Percentiles rank a stretch among this genome's conserved stretches.
Conservation (phyloP, 1,140 invertebrate genomes). For the Cydia strobilella region DNA sequence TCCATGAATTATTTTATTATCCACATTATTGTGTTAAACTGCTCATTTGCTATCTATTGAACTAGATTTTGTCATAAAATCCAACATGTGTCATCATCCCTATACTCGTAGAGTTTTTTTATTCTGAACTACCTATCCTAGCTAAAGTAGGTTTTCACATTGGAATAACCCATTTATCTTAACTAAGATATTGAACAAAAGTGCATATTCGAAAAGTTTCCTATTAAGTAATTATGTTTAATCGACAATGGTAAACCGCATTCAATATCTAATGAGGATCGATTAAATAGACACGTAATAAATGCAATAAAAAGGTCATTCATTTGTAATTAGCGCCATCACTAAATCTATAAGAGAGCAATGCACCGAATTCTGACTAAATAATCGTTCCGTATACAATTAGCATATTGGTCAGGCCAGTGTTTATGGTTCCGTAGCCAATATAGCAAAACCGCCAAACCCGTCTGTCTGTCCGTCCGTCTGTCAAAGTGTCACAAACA, state of each 20-base stretch:
- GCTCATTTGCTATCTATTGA: too few species aligned
- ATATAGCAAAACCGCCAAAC: background rate
- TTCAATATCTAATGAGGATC: background rate
- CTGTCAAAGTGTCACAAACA: too few species aligned
- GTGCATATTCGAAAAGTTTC: background rate
- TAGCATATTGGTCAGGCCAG: background rate
- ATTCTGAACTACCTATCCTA: too few species aligned
- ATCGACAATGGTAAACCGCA: constrained; percentile 5
- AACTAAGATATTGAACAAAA: too few species aligned
- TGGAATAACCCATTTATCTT: too few species aligned
- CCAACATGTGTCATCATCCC: too few species aligned
- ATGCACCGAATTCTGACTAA: background rate
- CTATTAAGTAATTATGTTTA: background rate
- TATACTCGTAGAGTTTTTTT: too few species aligned
- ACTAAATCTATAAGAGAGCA: background rate
- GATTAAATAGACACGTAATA: background rate
- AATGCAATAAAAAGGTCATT: background rate
- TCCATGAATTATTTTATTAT: too few species aligned
- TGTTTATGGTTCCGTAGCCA: background rate
- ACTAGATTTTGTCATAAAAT: too few species aligned
- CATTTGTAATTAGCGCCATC: background rate
- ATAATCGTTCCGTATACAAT: background rate
- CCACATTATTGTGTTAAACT: too few species aligned
- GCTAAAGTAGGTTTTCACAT: too few species aligned
- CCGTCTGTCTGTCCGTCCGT: too few species aligned